Evolutionary conservation across 2,113 vertebrate genomes (phyloP).

Genomic region (Crotalus viridis): DNA sequence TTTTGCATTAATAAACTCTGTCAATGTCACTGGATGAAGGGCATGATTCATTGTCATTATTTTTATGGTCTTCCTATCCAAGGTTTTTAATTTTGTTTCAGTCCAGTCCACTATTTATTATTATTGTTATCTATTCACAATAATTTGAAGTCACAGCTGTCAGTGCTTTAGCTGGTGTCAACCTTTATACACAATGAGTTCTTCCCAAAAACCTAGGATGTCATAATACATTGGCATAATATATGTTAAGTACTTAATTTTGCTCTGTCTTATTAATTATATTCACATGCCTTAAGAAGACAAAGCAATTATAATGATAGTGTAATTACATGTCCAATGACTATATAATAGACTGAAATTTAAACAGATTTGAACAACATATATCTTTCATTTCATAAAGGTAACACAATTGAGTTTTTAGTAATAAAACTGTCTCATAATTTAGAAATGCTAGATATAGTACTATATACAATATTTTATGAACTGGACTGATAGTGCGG

Average conservation of each 20-base stretch:
- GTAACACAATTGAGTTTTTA: not conserved
- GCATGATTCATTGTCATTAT: not conserved
- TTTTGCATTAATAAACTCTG: not conserved
- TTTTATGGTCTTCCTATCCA: not conserved
- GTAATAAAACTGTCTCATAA: not conserved
- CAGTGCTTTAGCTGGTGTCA: not conserved
- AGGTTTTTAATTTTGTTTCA: not conserved
- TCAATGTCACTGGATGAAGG: not conserved
- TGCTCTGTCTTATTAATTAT: not conserved
- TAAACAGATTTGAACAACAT: not conserved
- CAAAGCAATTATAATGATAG: not conserved
- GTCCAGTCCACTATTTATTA: not conserved
- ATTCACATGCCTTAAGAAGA: not conserved
- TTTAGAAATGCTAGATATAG: not conserved
- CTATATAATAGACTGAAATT: not conserved
- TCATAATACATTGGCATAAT: not conserved
- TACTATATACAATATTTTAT: not conserved
- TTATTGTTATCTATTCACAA: not conserved
- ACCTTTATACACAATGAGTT: not conserved
- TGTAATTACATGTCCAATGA: not conserved
- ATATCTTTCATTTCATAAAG: not conserved
- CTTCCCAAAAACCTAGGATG: not conserved
- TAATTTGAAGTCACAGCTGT: not conserved
- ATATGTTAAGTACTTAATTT: not conserved
- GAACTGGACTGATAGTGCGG: not conserved